phyloP scores from a whole-genome alignment of 2,888 invertebrate species.

The Aleiodes alternator region DNA sequence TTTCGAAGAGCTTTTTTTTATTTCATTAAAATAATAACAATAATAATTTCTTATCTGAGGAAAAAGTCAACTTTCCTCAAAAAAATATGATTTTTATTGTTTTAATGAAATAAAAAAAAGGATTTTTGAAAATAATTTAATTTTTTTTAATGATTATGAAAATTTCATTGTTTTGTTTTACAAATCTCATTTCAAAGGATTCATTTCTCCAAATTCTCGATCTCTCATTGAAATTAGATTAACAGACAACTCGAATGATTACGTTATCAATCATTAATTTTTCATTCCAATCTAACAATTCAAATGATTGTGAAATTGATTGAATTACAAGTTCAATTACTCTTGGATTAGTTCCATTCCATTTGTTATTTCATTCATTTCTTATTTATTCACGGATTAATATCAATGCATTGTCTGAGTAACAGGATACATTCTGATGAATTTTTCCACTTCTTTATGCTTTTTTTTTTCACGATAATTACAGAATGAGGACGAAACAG shows the following conservation, averaged over 20 bases:
- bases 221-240: too few relatives aligned
- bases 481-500: slow-evolving; percentile 22
- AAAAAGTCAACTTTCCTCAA: too few relatives aligned
- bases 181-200: too few relatives aligned
- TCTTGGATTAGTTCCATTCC: slow-evolving; percentile 17
- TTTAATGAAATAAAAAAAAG: too few relatives aligned
- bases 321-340: slow-evolving; percentile 31
- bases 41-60: too few relatives aligned
- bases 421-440: slow-evolving; percentile 8
- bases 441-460: slow-evolving; percentile 3
- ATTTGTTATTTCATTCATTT: slow-evolving; percentile 4
- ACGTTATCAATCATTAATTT: slow-evolving; percentile 4
- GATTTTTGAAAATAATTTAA: too few relatives aligned
- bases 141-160: too few relatives aligned
- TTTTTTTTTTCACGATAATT: not conserved
- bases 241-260: not conserved
- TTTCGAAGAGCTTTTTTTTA: too few relatives aligned
- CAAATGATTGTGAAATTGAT: slow-evolving; percentile 27
- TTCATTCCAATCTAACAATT: not conserved
- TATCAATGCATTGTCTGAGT: slow-evolving; percentile 11
- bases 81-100: too few relatives aligned
- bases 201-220: too few relatives aligned
- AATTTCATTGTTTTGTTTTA: too few relatives aligned
- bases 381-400: not conserved
- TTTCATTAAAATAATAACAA: too few relatives aligned